Conservation (phyloP, 2,888 invertebrate genomes). For the Hypselothyrea guttata region DNA sequence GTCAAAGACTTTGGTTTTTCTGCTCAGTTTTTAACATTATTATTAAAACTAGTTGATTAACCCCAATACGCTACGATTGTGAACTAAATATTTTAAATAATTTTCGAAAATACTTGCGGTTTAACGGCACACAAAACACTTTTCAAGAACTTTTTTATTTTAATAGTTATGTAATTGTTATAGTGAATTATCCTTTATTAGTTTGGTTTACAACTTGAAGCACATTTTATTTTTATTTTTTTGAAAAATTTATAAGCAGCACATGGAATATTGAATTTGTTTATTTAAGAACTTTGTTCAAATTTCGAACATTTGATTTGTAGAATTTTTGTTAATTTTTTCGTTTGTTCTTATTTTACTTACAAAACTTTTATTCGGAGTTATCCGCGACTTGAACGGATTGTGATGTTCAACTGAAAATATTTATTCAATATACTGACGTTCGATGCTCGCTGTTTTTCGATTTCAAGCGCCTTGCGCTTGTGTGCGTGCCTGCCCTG, state of each 20-base stretch:
- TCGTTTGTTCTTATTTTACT: conserved; percentile 68
- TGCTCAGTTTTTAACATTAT: conserved; percentile 19
- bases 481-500: conserved; percentile 29
- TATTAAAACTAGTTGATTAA: conserved; percentile 50
- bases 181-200: conserved; percentile 26
- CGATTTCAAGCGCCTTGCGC: conserved; percentile 60
- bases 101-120: conserved; percentile 45
- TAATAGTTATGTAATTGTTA: conserved; percentile 31
- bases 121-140: no score
- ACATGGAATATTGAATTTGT: conserved; percentile 19
- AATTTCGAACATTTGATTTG: conserved; percentile 12
- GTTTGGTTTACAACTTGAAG: neutral
- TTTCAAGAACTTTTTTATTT: no score
- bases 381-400: conserved; percentile 84
- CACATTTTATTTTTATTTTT: no score
- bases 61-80: conserved; percentile 49
- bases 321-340: conserved; percentile 29
- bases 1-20: conserved; percentile 52
- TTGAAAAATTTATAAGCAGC: conserved; percentile 1
- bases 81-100: conserved; percentile 41
- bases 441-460: conserved; percentile 76
- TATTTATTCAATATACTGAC: conserved; percentile 82
- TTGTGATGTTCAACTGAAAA: conserved; percentile 84
- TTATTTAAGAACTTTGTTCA: conserved; percentile 9
- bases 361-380: conserved; percentile 83